These are phyloP conservation scores for Ctenopoma kingsleyae DNA, from an alignment of 2,797 vertebrate species.

Conservation along the genomic window DNA sequence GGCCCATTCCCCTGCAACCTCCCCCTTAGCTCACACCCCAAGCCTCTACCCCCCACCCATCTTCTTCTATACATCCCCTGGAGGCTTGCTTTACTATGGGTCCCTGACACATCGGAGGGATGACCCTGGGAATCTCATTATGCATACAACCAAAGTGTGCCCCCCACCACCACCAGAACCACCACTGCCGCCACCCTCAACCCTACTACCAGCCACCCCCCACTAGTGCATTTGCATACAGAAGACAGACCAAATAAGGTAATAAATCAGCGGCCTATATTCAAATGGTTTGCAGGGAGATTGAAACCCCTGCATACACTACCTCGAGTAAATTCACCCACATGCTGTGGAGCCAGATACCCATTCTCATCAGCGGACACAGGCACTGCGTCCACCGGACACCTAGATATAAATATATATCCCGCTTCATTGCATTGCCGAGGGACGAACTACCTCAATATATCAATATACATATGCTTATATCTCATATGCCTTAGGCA, in stretches of 20 bases:
- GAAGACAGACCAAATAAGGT: slow-evolving; percentile 90
- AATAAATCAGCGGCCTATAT: slow-evolving; percentile 89
- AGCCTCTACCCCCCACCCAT: slow-evolving; percentile 21
- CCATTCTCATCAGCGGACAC: slow-evolving; percentile 85
- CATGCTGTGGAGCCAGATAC: slow-evolving; percentile 67
- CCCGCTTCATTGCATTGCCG: slow-evolving; percentile 74
- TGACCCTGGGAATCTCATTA: slow-evolving; percentile 90
- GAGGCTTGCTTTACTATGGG: slow-evolving; percentile 70
- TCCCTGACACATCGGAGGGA: slow-evolving; percentile 84
- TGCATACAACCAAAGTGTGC: slow-evolving; percentile 84
- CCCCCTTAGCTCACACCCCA: slow-evolving; percentile 29
- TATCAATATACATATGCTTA: slow-evolving; percentile 86
- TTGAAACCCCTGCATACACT: slow-evolving; percentile 81
- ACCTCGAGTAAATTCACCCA: slow-evolving; percentile 82
- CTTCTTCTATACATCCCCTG: slow-evolving; percentile 62
- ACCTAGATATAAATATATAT: slow-evolving; percentile 80
- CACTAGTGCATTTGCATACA: slow-evolving; percentile 86
- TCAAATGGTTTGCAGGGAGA: slow-evolving; percentile 86
- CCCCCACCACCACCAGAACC: slow-evolving; percentile 61
- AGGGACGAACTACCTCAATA: slow-evolving; percentile 83
- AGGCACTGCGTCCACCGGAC: slow-evolving; percentile 77
- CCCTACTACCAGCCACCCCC: slow-evolving; percentile 57
- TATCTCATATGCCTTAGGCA: slow-evolving; percentile 77
- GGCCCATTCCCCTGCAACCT: slow-evolving; percentile 57
- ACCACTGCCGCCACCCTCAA: slow-evolving; percentile 60